Base-by-base conservation (phyloP, 1,140 invertebrate genomes). In the Gonioctena quinquepunctata region DNA sequence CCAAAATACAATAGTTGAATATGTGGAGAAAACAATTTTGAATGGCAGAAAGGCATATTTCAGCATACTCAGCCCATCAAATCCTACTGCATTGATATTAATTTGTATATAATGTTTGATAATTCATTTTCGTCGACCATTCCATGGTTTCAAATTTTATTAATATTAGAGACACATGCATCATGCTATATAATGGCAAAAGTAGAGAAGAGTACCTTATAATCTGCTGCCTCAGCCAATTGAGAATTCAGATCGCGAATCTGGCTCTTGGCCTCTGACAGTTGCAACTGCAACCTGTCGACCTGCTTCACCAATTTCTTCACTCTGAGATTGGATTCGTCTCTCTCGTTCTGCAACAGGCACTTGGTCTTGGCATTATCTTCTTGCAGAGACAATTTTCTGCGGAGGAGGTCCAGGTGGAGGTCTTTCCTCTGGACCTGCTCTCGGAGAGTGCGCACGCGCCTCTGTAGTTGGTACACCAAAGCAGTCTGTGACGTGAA, bases 391-490 rank as follows among this genome's bases (percentile, higher is more conserved):
- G 91, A 89, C 26, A 95, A 80, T 83, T 97, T 97, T 73, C 94
- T 90, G 21, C 95, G 86, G 18, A 97, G 83, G 50, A 97, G 86
- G 85, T 97, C 95, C 76, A 97, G 84, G 81, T 97, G 95, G 2
- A 97, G 86, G 82, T 97, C 95, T 77, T 95, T 91, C 70, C 94
- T 90, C 80, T 96, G 94, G 13, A 97, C 83, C 81, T 97, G 94
- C 79, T 97, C 95, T 16, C 94, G 87, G 1, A 97, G 80, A 2
- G 91, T 91, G 71, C 94, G 88, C 1, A 95, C 90, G 65, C 92
- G 86, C 54, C 93, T 85, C 84, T 95, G 94, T 11, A 95, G 84
- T 79, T 94, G 93, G 84, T 95, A 95, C 6, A 94, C 91, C 3
- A 92, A 89, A 3, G 93, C 92, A 18, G 92, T 94, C 90, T 94